Base-by-base conservation (phyloP, 2,113 vertebrate species). In the Etheostoma spectabile region DNA sequence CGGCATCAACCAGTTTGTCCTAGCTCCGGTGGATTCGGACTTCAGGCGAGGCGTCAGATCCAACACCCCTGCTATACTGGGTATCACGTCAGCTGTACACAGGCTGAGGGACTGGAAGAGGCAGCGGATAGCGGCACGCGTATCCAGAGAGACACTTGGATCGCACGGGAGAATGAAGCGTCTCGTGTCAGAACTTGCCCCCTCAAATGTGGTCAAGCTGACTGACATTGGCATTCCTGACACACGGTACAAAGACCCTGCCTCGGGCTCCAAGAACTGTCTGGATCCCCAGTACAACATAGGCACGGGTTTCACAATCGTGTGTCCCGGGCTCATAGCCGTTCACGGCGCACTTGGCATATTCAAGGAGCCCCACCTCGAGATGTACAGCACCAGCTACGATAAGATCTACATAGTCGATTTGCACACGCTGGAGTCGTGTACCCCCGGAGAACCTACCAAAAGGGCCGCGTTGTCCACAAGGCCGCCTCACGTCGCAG, bases 361-460 rank as follows among this genome's bases (percentile, higher is more conserved):
- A 0, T 80, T 80, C 59, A 80, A 80, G 49, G 68, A 80, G 21
- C 77, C 77, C 0, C 15, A 64, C 48, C 64, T 18, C 10, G 77
- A 80, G 2, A 3, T 80, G 35, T 72, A 72, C 51, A 14, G n/a
- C 11, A 80, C 68, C 18, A 80, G 77, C 24, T 80, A 80, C 19
- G 77, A 80, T 2, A 72, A 42, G 18, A 80, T 80, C 6, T 72
- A 57, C 51, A 18, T 72, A 2, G 68, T 5, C 6, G 2, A 80
- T 10, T 3, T 80, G 68, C 65, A 80, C 60, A 46, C n/a, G 5
- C 6, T 80, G 2, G 68, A 80, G 6, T 80, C 79, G 6, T 82
- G 79, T 8, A 75, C 71, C 1, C 71, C 79, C 0, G 77, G 77
- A 4, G 49, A 64, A 5, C 35, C 35, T 35, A 4, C 0, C n/a